phyloP scores from a whole-genome alignment of 2,797 vertebrate genomes.

The Botia almorhae region DNA sequence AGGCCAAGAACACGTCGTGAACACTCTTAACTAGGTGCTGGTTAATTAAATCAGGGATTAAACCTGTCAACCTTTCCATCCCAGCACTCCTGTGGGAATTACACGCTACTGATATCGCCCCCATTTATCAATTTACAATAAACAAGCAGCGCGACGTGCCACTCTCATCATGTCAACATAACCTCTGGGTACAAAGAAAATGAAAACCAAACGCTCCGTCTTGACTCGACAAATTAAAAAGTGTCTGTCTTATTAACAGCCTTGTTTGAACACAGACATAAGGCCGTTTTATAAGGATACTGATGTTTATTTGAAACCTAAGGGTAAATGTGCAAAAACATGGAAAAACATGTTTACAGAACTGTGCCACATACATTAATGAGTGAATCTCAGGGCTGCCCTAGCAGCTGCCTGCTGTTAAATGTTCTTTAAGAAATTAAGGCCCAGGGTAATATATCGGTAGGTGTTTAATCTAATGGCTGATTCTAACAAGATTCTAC shows the following conservation, averaged over 20 bases:
- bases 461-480: too few relatives aligned
- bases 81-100: constrained; percentile 22
- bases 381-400: too few relatives aligned
- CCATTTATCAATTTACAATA: constrained; percentile 32
- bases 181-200: constrained; percentile 23
- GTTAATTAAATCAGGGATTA: constrained; percentile 33
- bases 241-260: constrained; percentile 34
- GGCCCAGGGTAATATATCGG: too few relatives aligned
- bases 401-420: too few relatives aligned
- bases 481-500: too few relatives aligned
- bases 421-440: too few relatives aligned
- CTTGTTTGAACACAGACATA: constrained; percentile 6
- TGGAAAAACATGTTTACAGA: too few relatives aligned
- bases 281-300: constrained; percentile 32
- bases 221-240: constrained; percentile 43
- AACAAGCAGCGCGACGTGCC: constrained; percentile 19
- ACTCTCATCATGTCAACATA: neutral
- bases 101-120: constrained; percentile 14
- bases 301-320: too few relatives aligned
- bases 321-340: constrained; percentile 27
- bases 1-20: neutral
- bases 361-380: too few relatives aligned
- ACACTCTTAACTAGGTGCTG: neutral
- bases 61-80: constrained; percentile 26
- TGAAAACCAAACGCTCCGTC: constrained; percentile 7